Evolutionary conservation across 1,140 invertebrate genomes (phyloP).

Genomic region (Drosophila fuyamai): DNA sequence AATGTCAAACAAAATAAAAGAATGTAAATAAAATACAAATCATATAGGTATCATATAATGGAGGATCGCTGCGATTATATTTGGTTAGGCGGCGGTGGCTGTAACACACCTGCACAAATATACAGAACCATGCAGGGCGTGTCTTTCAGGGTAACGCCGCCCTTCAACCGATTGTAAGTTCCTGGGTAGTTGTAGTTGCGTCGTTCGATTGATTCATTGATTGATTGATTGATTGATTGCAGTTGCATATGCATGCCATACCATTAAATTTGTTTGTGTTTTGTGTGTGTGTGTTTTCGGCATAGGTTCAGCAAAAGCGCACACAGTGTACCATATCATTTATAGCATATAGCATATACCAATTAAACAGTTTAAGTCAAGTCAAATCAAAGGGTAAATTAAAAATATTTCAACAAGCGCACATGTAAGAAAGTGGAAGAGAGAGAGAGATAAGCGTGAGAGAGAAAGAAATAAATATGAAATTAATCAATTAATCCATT

Average conservation of each 20-base stretch:
- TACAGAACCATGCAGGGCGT: conserved; percentile 80
- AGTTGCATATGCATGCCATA: conserved; percentile 35
- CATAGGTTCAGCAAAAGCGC: conserved; percentile 18
- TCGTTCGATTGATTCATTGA: conserved; percentile 40
- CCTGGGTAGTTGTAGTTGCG: conserved; percentile 42
- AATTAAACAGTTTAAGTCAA: conserved; percentile 29
- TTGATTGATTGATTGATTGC: conserved; percentile 38
- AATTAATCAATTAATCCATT: conserved; percentile 57
- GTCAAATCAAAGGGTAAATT: conserved; percentile 37
- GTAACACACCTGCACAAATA: conserved; percentile 84
- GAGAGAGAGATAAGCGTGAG: conserved; percentile 69
- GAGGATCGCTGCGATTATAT: conserved; percentile 31
- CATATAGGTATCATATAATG: conserved; percentile 22
- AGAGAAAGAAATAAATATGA: conserved; percentile 69
- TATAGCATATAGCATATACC: conserved; percentile 32
- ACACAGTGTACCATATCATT: conserved; percentile 38
- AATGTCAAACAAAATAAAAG: conserved; percentile 17
- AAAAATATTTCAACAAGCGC: conserved; percentile 69
- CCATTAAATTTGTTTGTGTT: conserved; percentile 56
- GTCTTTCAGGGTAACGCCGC: conserved; percentile 65
- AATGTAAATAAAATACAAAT: conserved; percentile 29
- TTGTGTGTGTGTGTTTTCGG: conserved; percentile 24
- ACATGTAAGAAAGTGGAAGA: conserved; percentile 75
- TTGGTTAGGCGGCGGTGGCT: conserved; percentile 45
- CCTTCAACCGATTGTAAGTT: conserved; percentile 40